These are phyloP conservation scores for Zoanthus sociatus DNA, from an alignment of 92 coral and sea anemone genomes.

Conservation along the genomic window DNA sequence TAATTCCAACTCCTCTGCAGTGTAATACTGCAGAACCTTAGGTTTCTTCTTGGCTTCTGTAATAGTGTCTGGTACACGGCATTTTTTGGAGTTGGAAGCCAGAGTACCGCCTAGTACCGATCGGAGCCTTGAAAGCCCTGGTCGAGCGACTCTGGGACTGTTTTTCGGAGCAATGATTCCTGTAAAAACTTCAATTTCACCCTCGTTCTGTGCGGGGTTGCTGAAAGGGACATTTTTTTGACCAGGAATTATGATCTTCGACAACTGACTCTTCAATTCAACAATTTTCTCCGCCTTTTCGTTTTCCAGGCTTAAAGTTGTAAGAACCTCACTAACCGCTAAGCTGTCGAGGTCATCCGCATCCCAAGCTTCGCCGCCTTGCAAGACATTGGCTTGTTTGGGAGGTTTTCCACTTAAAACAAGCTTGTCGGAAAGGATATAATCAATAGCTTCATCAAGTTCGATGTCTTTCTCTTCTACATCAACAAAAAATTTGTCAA, in stretches of 20 bases:
- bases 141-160: not conserved
- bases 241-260: not conserved
- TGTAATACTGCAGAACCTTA: not conserved
- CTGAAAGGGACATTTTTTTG: not conserved
- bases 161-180: not conserved
- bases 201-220: not conserved
- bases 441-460: constrained; percentile 9
- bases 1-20: constrained; percentile 7
- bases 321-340: not conserved
- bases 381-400: not conserved
- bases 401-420: not conserved
- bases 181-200: not conserved
- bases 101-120: not conserved
- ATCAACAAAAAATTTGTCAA: constrained; percentile 5
- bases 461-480: constrained; percentile 21
- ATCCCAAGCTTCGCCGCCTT: not conserved
- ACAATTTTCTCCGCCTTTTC: not conserved
- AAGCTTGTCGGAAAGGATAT: constrained; percentile 19
- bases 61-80: not conserved
- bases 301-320: not conserved
- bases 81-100: constrained; percentile 6
- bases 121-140: constrained; percentile 5
- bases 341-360: not conserved
- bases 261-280: not conserved
- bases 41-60: not conserved